These are phyloP conservation scores for Nanger granti DNA, from an alignment of 2,113 vertebrate genomes.

Conservation along the genomic window DNA sequence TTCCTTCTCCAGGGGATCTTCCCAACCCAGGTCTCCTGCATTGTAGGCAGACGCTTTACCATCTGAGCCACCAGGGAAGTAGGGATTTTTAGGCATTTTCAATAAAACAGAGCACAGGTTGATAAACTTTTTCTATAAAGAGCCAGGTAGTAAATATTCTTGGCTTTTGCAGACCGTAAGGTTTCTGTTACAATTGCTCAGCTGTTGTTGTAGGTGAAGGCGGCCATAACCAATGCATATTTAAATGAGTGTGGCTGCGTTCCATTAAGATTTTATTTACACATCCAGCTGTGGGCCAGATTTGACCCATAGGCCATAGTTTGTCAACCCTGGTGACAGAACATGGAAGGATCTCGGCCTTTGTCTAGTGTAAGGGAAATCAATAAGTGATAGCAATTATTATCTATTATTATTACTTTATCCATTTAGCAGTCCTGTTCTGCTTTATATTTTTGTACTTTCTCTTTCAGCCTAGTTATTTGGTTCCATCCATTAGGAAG, in stretches of 20 bases:
- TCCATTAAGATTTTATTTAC: background rate
- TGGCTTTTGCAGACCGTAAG: background rate
- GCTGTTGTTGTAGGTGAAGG: background rate
- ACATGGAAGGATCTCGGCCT: background rate
- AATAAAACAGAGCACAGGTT: background rate
- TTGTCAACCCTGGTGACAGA: background rate
- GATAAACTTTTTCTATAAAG: background rate
- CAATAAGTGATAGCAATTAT: background rate
- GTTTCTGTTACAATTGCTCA: background rate
- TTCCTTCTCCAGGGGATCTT: too few species aligned
- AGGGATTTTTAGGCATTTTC: background rate
- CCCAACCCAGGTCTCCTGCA: background rate
- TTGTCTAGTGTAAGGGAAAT: background rate
- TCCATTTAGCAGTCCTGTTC: background rate
- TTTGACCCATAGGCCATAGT: background rate
- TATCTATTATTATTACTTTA: background rate
- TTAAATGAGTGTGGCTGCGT: background rate
- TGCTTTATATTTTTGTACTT: background rate
- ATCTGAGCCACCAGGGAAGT: background rate
- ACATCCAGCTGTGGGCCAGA: background rate
- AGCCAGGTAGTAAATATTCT: background rate
- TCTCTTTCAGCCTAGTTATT: background rate
- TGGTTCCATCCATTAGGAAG: background rate
- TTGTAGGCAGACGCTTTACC: background rate
- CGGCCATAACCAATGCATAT: background rate